Evolutionary conservation across 2,797 vertebrate species (phyloP).

Genomic region (Cottoperca gobio): DNA sequence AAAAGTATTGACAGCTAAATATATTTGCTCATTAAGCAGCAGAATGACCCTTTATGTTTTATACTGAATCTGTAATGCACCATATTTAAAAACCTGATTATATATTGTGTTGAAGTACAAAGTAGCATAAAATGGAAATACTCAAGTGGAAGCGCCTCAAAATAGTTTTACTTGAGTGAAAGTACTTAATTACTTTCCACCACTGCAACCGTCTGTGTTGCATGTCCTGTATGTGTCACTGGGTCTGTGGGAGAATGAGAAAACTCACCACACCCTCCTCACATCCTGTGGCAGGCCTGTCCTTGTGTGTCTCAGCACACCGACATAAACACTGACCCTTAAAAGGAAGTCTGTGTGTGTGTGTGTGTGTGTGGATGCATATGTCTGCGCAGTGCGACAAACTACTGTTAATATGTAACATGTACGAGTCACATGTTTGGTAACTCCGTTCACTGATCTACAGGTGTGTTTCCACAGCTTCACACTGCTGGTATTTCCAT

Average conservation of each 20-base stretch:
- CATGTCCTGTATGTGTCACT: conserved; percentile 41
- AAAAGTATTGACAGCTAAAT: too few relatives aligned
- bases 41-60: too few relatives aligned
- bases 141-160: too few relatives aligned
- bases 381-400: neutral
- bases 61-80: too few relatives aligned
- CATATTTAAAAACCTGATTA: too few relatives aligned
- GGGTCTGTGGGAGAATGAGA: conserved; percentile 71
- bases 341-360: conserved; percentile 53
- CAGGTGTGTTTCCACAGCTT: conserved; percentile 12
- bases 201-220: conserved; percentile 16
- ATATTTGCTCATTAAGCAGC: too few relatives aligned
- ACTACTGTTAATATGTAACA: neutral
- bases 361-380: neutral
- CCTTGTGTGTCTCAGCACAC: conserved; percentile 58
- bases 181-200: too few relatives aligned
- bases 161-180: too few relatives aligned
- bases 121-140: too few relatives aligned
- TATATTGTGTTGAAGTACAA: too few relatives aligned
- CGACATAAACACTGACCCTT: conserved; percentile 63
- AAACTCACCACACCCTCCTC: conserved; percentile 72
- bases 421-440: neutral
- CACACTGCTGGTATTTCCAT: conserved; percentile 44
- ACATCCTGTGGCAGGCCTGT: conserved; percentile 78
- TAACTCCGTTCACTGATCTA: neutral